Evolutionary conservation across 1,140 invertebrate species (phyloP), one percentile per base, ranked within the genome.

Genomic region (Trypoxylus dichotomus): DNA sequence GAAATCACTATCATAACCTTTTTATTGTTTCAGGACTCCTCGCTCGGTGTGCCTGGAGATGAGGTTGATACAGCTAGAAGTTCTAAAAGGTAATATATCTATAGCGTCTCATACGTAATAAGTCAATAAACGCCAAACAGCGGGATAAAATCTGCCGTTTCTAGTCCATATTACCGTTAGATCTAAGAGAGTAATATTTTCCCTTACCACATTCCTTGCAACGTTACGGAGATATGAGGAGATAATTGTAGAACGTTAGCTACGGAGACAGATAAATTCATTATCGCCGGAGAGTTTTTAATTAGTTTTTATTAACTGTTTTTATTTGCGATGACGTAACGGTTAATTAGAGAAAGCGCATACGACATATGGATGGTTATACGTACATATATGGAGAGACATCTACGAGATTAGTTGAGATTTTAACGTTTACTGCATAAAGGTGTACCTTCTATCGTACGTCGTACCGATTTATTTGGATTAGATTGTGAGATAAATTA

Each of bases 11-110:
- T n/a, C n/a, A n/a, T n/a, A n/a, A n/a, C 19, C 15, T 0, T 81
- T 54, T 82, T 77, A 80, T 83, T 78, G 47, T 87, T 87, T 41
- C 80, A 88, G 88, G 88, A 89, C 82, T 88, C 87, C 15, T 87
- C 87, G 24, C 86, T 87, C 72, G 87, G 86, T 76, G 87, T 84
- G 79, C 25, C 58, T 11, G 83, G 83, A 43, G 87, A 88, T 75
- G 88, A 89, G 75, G 87, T 88, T 5, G 88, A 88, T 77, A 84
- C 86, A 10, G 83, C 84, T 78, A 86, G 86, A 81, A 87, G 82
- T 77, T 88, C 86, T 42, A 89, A 88, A 86, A 89, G 88, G 88
- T 89, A 80, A 84, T 3, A 54, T 68, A 21, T 27, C 13, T 13
- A 68, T 25, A 27, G 27, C 27, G 21, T 68, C 7, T 27, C 24